phyloP scores from a whole-genome alignment of 2,797 vertebrate species.

The Semotilus atromaculatus region DNA sequence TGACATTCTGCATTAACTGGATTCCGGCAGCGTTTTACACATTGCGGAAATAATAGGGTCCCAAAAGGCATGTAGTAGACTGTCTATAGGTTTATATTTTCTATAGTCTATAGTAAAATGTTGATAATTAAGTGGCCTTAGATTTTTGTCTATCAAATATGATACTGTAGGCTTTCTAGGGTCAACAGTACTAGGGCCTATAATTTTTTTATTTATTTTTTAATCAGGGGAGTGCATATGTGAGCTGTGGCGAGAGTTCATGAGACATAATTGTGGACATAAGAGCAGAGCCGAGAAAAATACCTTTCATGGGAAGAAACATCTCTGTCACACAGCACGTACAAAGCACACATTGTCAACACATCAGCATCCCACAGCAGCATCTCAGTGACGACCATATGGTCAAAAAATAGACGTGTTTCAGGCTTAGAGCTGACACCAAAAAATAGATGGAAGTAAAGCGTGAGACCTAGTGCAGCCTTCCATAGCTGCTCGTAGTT shows the following conservation, averaged over 20 bases:
- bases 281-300: conserved; percentile 31
- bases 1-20: background rate
- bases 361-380: conserved; percentile 62
- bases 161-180: background rate
- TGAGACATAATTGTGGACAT: conserved; percentile 39
- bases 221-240: background rate
- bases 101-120: background rate
- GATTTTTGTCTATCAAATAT: background rate
- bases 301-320: conserved; percentile 41
- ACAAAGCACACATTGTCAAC: conserved; percentile 58
- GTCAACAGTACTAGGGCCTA: background rate
- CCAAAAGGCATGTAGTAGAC: background rate
- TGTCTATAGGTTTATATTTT: background rate
- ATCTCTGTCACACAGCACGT: conserved; percentile 53
- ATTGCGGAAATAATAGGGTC: background rate
- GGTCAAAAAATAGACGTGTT: conserved; percentile 50
- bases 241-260: conserved; percentile 18
- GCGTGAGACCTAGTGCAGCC: conserved; percentile 28
- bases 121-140: background rate
- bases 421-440: conserved; percentile 30
- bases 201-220: too few species aligned
- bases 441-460: conserved; percentile 50
- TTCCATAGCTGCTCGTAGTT: conserved; percentile 34
- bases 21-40: background rate
- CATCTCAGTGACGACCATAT: conserved; percentile 54